Evolutionary conservation across 2,888 invertebrate species (phyloP), one percentile per base, ranked within the genome.

Genomic region (Heliconius erato): DNA sequence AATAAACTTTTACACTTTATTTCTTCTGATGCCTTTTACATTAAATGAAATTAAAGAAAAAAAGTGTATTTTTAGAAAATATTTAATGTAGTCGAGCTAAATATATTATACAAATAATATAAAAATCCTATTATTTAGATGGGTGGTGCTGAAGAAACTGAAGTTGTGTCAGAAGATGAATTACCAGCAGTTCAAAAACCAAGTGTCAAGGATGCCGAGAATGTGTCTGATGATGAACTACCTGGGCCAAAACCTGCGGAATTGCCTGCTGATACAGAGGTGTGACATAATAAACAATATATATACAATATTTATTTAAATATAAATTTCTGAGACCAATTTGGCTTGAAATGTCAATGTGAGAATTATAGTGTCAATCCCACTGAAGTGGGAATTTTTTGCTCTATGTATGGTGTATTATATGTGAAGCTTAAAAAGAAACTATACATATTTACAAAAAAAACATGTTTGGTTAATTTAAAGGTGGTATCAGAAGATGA

Each of bases 91-190:
- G 19, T 63, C 23, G n/a, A 59, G 9, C 19, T 59, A 19, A 65
- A 11, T 26, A n/a, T 65, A 59, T 49, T n/a, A 2, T 26, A 65
- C 14, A 67, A 7, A 67, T 19, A 14, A 28, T 67, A 32, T 32
- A 67, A 32, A 28, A 54, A 26, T 2, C 9, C 14, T 26, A 23
- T 71, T 28, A 63, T 44, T 49, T 85, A 96, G 96, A 90, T 92
- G 85, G 94, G 95, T 72, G 96, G 92, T 67, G 98, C 98, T 87
- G 97, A 98, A 77, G 98, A 98, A 90, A 98, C 98, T 1, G 98
- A 98, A 94, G 97, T 98, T 81, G 98, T 98, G 69, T 98, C 98
- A 0, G 98, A 98, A 91, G 98, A 98, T 92, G 98, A 98, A 91
- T 90, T 98, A 49, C 98, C 98, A 0, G 96, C 96, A 54, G 97